Conservation (phyloP, 1,140 invertebrate genomes). For the Oryzaephilus surinamensis region DNA sequence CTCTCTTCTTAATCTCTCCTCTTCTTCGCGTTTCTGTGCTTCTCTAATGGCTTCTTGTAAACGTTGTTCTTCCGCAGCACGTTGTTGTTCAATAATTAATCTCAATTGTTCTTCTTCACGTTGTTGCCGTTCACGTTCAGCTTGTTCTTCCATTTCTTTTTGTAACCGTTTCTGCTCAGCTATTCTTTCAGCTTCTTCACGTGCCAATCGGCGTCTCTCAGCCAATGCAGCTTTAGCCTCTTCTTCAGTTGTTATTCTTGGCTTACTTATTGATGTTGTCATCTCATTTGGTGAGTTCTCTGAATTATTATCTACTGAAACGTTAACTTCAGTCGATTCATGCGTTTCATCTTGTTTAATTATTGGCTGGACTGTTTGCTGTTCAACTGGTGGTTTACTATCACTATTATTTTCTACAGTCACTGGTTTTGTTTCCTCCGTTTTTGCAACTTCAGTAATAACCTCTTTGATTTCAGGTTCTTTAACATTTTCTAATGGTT, state of each 20-base stretch:
- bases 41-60: conserved; percentile 51
- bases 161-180: conserved; percentile 69
- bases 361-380: background rate
- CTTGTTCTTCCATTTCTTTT: conserved; percentile 58
- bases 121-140: conserved; percentile 62
- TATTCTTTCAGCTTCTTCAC: conserved; percentile 78
- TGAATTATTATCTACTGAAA: conserved; percentile 1
- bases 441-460: background rate
- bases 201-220: conserved; percentile 66
- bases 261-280: conserved; percentile 55
- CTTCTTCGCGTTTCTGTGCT: conserved; percentile 53
- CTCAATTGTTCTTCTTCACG: conserved; percentile 72
- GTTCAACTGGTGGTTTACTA: conserved; percentile 3
- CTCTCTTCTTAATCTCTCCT: conserved; percentile 48
- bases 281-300: conserved; percentile 25
- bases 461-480: background rate
- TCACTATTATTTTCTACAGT: conserved; percentile 5
- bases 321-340: too few relatives aligned
- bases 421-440: too few relatives aligned
- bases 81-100: conserved; percentile 63
- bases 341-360: background rate
- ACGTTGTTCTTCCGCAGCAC: conserved; percentile 62
- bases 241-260: conserved; percentile 73
- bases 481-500: background rate
- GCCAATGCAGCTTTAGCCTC: conserved; percentile 82